Evolutionary conservation across 2,888 invertebrate species (phyloP).

Genomic region (Eupithecia tripunctaria): DNA sequence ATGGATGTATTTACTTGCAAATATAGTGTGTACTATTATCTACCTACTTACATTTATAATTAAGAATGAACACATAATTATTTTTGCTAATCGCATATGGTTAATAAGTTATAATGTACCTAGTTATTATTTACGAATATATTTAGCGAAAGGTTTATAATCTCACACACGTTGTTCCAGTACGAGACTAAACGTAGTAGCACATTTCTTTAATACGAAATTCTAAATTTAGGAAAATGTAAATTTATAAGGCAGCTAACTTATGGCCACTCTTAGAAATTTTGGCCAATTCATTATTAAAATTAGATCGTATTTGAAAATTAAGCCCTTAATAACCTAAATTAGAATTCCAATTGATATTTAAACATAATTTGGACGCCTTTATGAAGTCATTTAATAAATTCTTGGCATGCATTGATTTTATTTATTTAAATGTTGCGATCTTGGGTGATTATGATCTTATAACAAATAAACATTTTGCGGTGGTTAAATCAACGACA

Average conservation of each 20-base stretch:
- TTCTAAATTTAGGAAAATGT: slow-evolving; percentile 14
- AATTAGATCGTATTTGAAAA: slow-evolving; percentile 8
- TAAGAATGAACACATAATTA: slow-evolving; percentile 17
- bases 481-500: not conserved
- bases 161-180: slow-evolving; percentile 47
- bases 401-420: not conserved
- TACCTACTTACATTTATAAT: not conserved
- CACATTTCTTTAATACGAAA: slow-evolving; percentile 24
- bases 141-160: slow-evolving; percentile 55
- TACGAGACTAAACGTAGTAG: slow-evolving; percentile 32
- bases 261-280: slow-evolving; percentile 7
- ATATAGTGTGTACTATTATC: not conserved
- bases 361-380: not conserved
- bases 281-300: slow-evolving; percentile 9
- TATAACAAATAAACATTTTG: not conserved
- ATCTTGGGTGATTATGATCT: not conserved
- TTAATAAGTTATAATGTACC: slow-evolving; percentile 45
- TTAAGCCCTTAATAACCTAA: not conserved
- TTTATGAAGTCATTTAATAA: not conserved
- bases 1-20: not conserved
- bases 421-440: too few relatives aligned
- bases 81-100: slow-evolving; percentile 46
- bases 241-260: slow-evolving; percentile 9
- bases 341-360: not conserved
- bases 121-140: slow-evolving; percentile 58